Conservation (phyloP, 2,888 invertebrate genomes). For the Mythimna albipuncta region DNA sequence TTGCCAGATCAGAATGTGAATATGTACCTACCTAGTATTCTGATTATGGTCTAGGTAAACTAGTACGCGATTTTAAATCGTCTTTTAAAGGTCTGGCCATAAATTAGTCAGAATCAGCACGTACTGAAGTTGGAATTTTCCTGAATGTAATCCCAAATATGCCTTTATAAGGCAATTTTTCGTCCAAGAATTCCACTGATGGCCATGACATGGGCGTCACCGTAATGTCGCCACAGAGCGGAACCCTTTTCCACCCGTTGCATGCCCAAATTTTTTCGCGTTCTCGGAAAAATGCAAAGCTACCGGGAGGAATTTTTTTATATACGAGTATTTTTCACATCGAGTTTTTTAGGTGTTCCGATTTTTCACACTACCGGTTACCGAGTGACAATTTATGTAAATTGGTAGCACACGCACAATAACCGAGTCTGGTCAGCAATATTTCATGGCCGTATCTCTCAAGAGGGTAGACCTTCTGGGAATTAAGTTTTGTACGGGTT, state of each 20-base stretch:
- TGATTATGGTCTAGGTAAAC: not conserved
- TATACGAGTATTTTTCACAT: conserved; percentile 27
- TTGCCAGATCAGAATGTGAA: not conserved
- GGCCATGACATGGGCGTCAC: not conserved
- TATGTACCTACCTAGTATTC: not conserved
- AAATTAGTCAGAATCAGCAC: not conserved
- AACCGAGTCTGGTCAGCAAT: conserved; percentile 7
- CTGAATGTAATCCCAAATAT: not conserved
- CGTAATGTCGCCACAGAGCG: conserved; percentile 2
- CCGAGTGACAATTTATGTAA: conserved; percentile 25
- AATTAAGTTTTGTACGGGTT: conserved; percentile 11
- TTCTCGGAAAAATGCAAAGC: conserved; percentile 24
- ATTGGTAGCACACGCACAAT: conserved; percentile 16
- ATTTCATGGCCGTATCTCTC: conserved; percentile 14
- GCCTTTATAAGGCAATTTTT: conserved; percentile 2
- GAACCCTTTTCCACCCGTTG: conserved; percentile 2
- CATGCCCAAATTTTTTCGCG: conserved; percentile 10
- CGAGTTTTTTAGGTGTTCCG: not conserved
- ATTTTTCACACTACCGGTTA: conserved; percentile 6
- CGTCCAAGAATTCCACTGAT: conserved; percentile 1
- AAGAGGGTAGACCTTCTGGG: not conserved
- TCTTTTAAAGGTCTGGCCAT: not conserved
- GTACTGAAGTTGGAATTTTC: not conserved
- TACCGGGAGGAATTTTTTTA: conserved; percentile 25
- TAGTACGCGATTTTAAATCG: not conserved